Evolutionary conservation across 1,140 invertebrate species (phyloP).

Genomic region (Daktulosphaira vitifoliae): DNA sequence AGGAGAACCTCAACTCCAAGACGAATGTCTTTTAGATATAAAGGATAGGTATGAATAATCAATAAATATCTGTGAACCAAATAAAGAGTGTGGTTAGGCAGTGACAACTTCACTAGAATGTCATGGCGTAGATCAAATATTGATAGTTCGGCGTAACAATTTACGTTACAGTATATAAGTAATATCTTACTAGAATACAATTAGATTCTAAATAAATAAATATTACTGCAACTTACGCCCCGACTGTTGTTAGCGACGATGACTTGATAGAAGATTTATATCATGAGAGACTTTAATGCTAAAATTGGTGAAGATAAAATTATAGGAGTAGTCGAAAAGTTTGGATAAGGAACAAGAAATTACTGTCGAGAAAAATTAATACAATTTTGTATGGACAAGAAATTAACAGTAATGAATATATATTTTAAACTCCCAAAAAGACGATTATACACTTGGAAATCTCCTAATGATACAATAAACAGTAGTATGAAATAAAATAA

Average conservation of each 20-base stretch:
- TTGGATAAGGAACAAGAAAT: constrained; percentile 40
- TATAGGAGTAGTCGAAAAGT: constrained; percentile 26
- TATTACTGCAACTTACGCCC: constrained; percentile 42
- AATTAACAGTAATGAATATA: constrained; percentile 40
- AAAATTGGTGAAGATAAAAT: constrained; percentile 37
- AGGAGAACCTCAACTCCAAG: constrained; percentile 11
- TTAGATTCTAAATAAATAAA: constrained; percentile 36
- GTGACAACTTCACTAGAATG: neutral
- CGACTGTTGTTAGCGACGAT: constrained; percentile 38
- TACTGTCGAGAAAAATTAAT: constrained; percentile 40
- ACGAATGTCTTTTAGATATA: constrained; percentile 2
- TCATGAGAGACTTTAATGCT: constrained; percentile 40
- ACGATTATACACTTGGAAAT: constrained; percentile 42
- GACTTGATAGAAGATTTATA: constrained; percentile 39
- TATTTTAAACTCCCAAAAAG: constrained; percentile 40
- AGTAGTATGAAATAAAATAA: constrained; percentile 42
- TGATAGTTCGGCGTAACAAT: neutral
- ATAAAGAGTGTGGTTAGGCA: constrained; percentile 3
- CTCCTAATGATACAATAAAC: constrained; percentile 37
- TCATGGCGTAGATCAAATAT: neutral
- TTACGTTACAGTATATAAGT: neutral
- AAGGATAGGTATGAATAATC: neutral
- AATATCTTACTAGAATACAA: constrained; percentile 31
- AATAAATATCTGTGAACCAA: neutral
- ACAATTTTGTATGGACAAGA: constrained; percentile 41